Conservation (phyloP, 2,797 vertebrate species). For the Labroides dimidiatus region DNA sequence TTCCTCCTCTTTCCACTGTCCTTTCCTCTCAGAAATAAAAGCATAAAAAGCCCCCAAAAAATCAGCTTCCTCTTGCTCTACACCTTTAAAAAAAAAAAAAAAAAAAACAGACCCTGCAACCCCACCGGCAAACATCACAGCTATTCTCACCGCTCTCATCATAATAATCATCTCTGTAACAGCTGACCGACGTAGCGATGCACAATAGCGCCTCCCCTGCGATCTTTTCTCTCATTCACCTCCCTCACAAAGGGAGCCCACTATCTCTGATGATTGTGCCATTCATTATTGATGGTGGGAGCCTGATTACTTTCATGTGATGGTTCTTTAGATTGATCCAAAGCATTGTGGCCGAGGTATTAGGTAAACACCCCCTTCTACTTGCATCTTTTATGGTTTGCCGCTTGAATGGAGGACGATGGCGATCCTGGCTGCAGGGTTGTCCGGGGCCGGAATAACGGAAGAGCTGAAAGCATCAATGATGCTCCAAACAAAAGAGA, state of each 20-base stretch:
- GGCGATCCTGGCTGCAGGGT: constrained; percentile 8
- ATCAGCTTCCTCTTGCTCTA: no score
- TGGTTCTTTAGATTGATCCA: constrained; percentile 61
- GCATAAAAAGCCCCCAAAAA: no score
- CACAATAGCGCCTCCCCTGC: constrained; percentile 46
- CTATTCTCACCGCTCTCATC: constrained; percentile 11
- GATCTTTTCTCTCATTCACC: constrained; percentile 59
- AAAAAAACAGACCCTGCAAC: not conserved
- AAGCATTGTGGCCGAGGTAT: constrained; percentile 65
- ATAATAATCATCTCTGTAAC: constrained; percentile 47
- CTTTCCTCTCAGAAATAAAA: no score
- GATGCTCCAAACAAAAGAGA: constrained; percentile 46
- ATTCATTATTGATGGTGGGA: constrained; percentile 83
- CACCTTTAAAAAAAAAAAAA: not conserved
- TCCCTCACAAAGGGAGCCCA: constrained; percentile 68
- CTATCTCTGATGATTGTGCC: constrained; percentile 61
- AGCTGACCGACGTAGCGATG: constrained; percentile 45
- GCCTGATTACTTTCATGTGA: constrained; percentile 79
- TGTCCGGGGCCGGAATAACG: constrained; percentile 39
- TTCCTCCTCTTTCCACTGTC: no score
- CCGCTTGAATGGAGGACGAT: constrained; percentile 62
- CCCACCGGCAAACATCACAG: constrained; percentile 15
- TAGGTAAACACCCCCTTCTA: constrained; percentile 70
- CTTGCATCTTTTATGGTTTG: constrained; percentile 79
- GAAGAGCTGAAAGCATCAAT: constrained; percentile 35